Evolutionary conservation across 2,888 invertebrate species (phyloP), one percentile per base, ranked within the genome.

Genomic region (Archaeoteleia sp.): DNA sequence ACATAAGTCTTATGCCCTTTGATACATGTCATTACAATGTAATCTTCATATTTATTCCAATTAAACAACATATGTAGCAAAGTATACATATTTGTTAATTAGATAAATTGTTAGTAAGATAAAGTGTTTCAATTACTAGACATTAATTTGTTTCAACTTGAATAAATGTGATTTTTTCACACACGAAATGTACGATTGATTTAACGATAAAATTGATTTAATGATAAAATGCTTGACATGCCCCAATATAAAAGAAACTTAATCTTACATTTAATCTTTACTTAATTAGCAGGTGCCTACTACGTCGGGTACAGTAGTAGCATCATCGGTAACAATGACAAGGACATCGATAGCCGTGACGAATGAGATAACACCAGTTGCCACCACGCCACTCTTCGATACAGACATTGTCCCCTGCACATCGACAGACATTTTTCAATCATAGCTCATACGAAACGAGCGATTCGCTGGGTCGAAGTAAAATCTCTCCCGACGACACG

Each of bases 231-330:
- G n/a, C n/a, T n/a, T 15, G 17, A n/a, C 2, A 5, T 20, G 5
- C 5, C 20, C 5, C 2, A 4, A 20, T 20, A 20, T 20, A 20
- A 20, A 20, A 20, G 5, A 20, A 20, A 20, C 20, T n/a, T n/a
- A n/a, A 20, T 20, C 3, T 20, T 20, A 20, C 5, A 20, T 20
- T 5, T 29, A 3, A 29, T 29, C 35, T 5, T 30, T 12, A 29
- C 8, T 39, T 43, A 32, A 39, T 20, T 57, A 81, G 79, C 80
- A 84, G 77, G 74, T 82, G 61, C 81, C 83, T 70, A 79, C 82
- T 29, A 81, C 81, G 43, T 83, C 83, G 13, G 76, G 75, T 14
- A 61, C 72, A n/a, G 67, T 69, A 15, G n/a, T n/a, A n/a, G n/a
- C n/a, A n/a, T 72, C 70, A 20, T 71, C 74, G 7, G 66, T 65